These are phyloP conservation scores for Ammospiza caudacuta DNA, from an alignment of 2,113 vertebrate species.

Conservation along the genomic window DNA sequence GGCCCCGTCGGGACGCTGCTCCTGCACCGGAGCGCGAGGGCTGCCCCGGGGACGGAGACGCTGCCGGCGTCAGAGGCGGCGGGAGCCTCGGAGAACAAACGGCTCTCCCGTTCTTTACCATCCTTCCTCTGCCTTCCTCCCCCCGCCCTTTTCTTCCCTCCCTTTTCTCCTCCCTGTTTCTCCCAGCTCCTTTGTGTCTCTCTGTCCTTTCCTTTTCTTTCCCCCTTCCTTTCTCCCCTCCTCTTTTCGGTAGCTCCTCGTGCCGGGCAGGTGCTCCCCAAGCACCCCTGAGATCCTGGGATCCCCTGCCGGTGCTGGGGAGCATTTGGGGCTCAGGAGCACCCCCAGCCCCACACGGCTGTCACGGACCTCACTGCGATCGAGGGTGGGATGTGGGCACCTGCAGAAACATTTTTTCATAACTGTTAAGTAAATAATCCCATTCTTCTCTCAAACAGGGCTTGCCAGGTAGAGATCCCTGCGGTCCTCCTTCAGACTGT, in stretches of 20 bases:
- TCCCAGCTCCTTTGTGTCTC: too few species aligned
- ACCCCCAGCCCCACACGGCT: neutral
- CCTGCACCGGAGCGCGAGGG: fast-evolving
- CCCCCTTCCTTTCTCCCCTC: neutral
- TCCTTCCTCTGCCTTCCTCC: too few species aligned
- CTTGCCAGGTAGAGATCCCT: neutral
- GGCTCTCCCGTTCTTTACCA: neutral
- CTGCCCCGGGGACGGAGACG: fast-evolving
- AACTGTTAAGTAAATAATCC: too few species aligned
- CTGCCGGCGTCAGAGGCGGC: too few species aligned
- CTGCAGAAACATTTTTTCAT: neutral
- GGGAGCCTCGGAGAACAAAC: too few species aligned
- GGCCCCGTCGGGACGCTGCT: too few species aligned
- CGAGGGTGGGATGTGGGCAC: fast-evolving
- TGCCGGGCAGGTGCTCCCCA: neutral
- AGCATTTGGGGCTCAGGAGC: neutral
- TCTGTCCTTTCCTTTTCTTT: too few species aligned
- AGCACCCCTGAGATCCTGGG: fast-evolving
- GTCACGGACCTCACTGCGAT: neutral
- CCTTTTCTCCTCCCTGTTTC: neutral
- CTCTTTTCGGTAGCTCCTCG: neutral
- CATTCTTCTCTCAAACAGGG: neutral
- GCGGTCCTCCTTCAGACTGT: too few species aligned
- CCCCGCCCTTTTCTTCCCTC: neutral
- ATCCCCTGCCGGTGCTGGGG: too few species aligned